Base-by-base conservation (phyloP, 2,888 invertebrate genomes). In the Torymus tubicola region DNA sequence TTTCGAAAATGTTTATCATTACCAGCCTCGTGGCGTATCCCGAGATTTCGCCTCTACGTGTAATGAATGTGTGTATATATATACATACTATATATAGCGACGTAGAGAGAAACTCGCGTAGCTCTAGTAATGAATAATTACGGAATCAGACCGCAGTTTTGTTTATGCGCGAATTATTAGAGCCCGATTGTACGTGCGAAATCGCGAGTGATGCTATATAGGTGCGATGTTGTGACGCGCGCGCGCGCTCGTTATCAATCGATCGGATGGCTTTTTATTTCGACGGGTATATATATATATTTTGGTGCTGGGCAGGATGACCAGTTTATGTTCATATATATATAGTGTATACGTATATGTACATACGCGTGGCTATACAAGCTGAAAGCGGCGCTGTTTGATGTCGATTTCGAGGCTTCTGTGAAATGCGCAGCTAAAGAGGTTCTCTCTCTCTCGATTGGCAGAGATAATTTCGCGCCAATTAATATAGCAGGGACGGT, bases 51-150 rank as follows among this genome's bases (percentile, higher is more conserved):
- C 31, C 57, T 69, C 68, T 31, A n/a, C n/a, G n/a, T 16, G 57
- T 24, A 5, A 53, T 72, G 53, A 72, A 72, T 72, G 31, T 68
- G 13, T 68, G 31, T 63, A 14, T 12, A 13, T 2, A n/a, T n/a
- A n/a, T n/a, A n/a, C n/a, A n/a, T n/a, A n/a, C n/a, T n/a, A n/a
- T n/a, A n/a, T n/a, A n/a, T n/a, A 14, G 12, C 14, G 52, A 61
- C 58, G 13, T 55, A 57, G 16, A 5, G 5, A 42, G 12, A 67
- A 3, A 53, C 12, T 42, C 50, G 21, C 11, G 53, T 58, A 67
- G 13, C 5, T n/a, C 68, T n/a, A n/a, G 31, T 71, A 78, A 78
- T 78, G 78, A 78, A 78, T 71, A 65, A 78, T 78, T 71, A 71
- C 78, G 69, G 61, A 60, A 58, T 65, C 52, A 31, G 31, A 53